A percentile compares a stretch with the other conserved stretches of the same genome.
phyloP scores from a whole-genome alignment of 2,113 vertebrate species.

The Actenoides hombroni region DNA sequence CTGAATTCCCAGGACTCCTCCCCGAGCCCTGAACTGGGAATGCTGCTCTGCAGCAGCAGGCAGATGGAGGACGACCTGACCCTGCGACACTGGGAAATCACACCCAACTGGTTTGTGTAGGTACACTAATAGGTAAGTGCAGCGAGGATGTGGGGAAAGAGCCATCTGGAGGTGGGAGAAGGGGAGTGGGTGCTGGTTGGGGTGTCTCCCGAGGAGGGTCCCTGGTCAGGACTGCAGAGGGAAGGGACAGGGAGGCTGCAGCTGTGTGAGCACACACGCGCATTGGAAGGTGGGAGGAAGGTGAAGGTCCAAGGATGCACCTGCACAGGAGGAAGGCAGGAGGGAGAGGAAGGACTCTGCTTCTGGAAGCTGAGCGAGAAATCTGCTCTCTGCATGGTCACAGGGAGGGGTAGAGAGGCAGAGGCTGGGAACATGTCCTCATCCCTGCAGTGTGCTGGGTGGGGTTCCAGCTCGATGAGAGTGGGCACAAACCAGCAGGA shows the following conservation, averaged over 20 bases:
- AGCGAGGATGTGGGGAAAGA: neutral
- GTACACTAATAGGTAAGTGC: rapidly evolving
- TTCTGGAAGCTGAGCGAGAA: neutral
- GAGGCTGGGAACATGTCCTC: rapidly evolving
- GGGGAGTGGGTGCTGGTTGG: rapidly evolving
- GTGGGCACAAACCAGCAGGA: neutral
- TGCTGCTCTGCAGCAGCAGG: rapidly evolving
- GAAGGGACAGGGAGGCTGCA: neutral
- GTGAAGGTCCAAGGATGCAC: neutral
- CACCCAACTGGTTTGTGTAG: neutral
- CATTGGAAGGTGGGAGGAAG: neutral
- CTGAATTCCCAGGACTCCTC: rapidly evolving
- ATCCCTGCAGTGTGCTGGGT: neutral
- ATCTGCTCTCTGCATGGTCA: neutral
- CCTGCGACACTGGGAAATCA: neutral
- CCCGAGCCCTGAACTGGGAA: rapidly evolving
- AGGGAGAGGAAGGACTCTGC: neutral
- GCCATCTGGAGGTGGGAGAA: neutral
- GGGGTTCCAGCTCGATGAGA: neutral
- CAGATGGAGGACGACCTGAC: rapidly evolving
- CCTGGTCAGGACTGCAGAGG: neutral
- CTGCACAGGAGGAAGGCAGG: neutral
- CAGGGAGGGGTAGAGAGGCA: rapidly evolving
- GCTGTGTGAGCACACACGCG: too few species aligned
- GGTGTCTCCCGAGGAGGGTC: neutral